Base-by-base conservation (phyloP, 2,888 invertebrate genomes). In the Prosopocoilus inquinatus region DNA sequence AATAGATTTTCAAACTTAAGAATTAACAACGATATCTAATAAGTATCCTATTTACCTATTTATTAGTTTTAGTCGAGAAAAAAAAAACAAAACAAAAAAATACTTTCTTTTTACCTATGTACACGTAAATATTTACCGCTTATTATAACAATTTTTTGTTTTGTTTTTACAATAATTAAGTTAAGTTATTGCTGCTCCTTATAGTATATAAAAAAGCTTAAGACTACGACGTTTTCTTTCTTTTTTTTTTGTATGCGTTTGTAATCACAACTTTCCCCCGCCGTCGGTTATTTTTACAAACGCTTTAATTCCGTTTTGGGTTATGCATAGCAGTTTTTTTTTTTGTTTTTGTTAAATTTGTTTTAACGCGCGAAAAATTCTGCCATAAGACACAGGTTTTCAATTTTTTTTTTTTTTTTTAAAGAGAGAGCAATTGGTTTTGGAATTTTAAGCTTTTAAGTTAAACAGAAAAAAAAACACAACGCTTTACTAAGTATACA, bases 251-350 rank as follows among this genome's bases (percentile, higher is more conserved):
- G 45, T 49, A 49, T 34, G 34, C 13, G 45, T 55, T 55, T 55
- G 28, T 46, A 32, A 32, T 44, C 15, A 13, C 9, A 46, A 46
- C 28, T 11, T 46, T 15, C 4, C n/a, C 3, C 11, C 35, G n/a
- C 35, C n/a, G 35, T 13, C n/a, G 9, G 5, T 33, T 28, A 43
- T 39, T 28, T 5, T 28, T 50, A 45, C 16, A 54, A 47, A 45
- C 50, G 15, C 20, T 47, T 49, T 61, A 70, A 70, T 68, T 70
- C 70, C 70, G 70, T 67, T 65, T 70, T 55, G 46, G 55, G 44
- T 57, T 68, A 70, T 70, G 70, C 70, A 70, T 65, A 70, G 69
- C 70, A 69, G 70, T 69, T 59, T 55, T 59, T 59, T 50, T 52
- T 57, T 53, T 56, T 57, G 53, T 53, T 55, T 54, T 36, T 57